A percentile compares a stretch with the other conserved stretches of the same genome.
Evolutionary conservation across 2,113 vertebrate genomes (phyloP).

Genomic region (Anoura caudifer): DNA sequence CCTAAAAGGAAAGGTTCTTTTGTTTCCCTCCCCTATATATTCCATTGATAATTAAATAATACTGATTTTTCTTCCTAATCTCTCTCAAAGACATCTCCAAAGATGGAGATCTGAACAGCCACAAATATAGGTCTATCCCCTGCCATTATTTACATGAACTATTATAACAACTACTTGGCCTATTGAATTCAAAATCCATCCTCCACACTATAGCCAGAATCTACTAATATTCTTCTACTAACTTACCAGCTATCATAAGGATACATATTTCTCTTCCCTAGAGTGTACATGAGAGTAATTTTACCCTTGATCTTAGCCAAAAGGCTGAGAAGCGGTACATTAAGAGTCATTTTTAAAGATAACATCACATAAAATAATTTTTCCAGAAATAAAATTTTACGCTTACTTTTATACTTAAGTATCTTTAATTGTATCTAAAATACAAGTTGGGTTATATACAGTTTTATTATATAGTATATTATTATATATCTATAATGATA

Average conservation of each 20-base stretch:
- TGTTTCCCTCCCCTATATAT: background rate
- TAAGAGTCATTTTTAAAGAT: background rate
- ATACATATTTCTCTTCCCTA: background rate
- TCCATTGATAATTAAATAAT: background rate
- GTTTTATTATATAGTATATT: background rate
- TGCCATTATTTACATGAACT: background rate
- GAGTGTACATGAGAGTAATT: background rate
- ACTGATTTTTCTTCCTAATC: background rate
- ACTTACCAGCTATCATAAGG: background rate
- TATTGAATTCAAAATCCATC: background rate
- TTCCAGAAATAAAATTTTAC: background rate
- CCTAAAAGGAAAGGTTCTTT: background rate
- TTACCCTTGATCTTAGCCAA: too few relatives aligned
- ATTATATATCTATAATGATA: background rate
- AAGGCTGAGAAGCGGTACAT: too few relatives aligned
- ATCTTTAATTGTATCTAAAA: background rate
- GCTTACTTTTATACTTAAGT: background rate
- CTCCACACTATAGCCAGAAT: background rate
- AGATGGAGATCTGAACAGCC: background rate
- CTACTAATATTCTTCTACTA: background rate
- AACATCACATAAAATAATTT: background rate
- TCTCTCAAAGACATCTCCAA: background rate
- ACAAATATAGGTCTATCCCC: background rate
- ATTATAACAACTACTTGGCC: background rate
- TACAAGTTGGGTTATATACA: background rate